These are phyloP conservation scores for Muntiacus muntjak DNA, from an alignment of 2,113 vertebrate genomes.

Conservation along the genomic window DNA sequence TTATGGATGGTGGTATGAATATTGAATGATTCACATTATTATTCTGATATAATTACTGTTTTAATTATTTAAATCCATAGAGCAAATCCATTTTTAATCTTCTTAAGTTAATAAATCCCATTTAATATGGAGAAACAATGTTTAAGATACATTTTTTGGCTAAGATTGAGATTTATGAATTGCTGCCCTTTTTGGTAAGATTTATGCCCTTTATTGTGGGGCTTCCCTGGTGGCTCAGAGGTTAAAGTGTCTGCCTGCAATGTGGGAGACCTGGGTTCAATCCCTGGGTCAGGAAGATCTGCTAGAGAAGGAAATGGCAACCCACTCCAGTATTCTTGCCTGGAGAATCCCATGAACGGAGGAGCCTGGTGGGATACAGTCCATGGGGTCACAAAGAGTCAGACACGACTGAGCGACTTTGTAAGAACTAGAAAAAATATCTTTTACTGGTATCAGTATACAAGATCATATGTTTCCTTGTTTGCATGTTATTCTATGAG, in stretches of 20 bases:
- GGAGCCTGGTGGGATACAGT: neutral
- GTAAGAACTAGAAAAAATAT: neutral
- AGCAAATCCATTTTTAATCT: neutral
- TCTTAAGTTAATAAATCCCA: neutral
- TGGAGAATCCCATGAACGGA: neutral
- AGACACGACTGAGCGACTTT: neutral
- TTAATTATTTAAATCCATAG: slow-evolving; percentile 20
- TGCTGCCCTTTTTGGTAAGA: neutral
- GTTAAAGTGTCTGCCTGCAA: neutral
- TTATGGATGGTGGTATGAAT: neutral
- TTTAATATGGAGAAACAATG: neutral
- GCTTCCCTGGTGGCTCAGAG: neutral
- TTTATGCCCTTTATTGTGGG: neutral
- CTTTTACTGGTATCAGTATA: neutral
- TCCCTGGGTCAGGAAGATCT: neutral
- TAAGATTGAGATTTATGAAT: neutral
- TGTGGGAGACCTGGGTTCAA: neutral
- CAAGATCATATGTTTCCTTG: neutral
- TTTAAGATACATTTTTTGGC: neutral
- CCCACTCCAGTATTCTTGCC: neutral
- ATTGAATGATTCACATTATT: neutral
- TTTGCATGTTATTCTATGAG: neutral
- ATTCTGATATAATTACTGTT: neutral
- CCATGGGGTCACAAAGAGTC: neutral
- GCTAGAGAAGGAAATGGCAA: neutral